Evolutionary conservation across 1,140 invertebrate genomes (phyloP).

Genomic region (Rhyzopertha dominica): DNA sequence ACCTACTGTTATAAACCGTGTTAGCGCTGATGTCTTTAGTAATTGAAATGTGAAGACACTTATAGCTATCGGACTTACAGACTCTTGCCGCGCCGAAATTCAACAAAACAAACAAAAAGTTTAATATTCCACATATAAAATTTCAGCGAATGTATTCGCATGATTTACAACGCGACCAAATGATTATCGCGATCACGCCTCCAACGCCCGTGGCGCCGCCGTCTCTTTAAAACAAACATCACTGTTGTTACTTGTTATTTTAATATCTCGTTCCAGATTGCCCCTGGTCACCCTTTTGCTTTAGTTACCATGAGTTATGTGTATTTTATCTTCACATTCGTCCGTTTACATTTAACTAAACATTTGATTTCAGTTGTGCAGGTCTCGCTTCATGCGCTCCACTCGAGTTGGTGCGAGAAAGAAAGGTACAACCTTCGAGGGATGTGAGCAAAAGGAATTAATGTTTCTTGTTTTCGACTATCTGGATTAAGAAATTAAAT

Average conservation of each 20-base stretch:
- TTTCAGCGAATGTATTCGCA: neutral
- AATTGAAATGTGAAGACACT: no score
- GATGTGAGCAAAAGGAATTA: no score
- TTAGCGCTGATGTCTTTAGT: no score
- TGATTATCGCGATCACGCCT: slow-evolving; percentile 45
- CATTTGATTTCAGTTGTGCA: slow-evolving; percentile 33
- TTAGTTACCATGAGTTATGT: slow-evolving; percentile 28
- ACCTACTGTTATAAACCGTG: no score
- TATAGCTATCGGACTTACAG: no score
- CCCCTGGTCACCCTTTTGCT: slow-evolving; percentile 33
- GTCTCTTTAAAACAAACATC: slow-evolving; percentile 44
- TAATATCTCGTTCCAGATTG: slow-evolving; percentile 40
- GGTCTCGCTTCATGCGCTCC: no score
- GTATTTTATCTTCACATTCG: slow-evolving; percentile 37
- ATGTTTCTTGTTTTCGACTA: no score
- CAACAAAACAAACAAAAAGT: no score
- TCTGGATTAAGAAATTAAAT: no score
- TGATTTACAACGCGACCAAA: slow-evolving; percentile 42
- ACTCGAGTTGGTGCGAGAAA: neutral
- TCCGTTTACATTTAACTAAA: slow-evolving; percentile 39
- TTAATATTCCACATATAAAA: no score
- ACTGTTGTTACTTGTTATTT: slow-evolving; percentile 45
- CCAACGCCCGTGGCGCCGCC: slow-evolving; percentile 42
- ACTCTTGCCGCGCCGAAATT: no score
- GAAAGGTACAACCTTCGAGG: no score